Base-by-base conservation (phyloP, 2,888 invertebrate species). In the Eupithecia tripunctaria region DNA sequence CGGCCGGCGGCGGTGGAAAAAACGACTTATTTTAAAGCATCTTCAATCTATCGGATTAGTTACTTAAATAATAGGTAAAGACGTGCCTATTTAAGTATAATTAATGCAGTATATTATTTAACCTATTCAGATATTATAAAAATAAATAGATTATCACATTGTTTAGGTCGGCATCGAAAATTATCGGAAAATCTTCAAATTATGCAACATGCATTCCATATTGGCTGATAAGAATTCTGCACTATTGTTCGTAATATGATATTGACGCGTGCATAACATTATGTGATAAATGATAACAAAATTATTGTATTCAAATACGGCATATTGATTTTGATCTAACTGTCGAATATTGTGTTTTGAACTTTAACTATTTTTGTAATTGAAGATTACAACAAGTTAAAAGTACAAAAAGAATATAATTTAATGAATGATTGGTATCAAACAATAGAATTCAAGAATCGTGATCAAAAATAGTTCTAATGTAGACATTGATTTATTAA, bases 141-240 rank as follows among this genome's bases (percentile, higher is more conserved):
- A 56, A 25, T 25, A 25, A 25, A 56, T 56, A 10, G 3, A 21
- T 21, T n/a, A 2, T 47, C 21, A 51, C 25, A 60, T 60, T 15
- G 59, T 56, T 56, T 65, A 64, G 6, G 14, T 27, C 51, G 47
- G 47, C n/a, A 47, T 47, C n/a, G 60, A 68, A 62, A 47, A 63
- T 67, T 73, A 64, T 64, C 32, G 43, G 67, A 62, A 76, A 32
- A 70, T 76, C 70, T 21, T 38, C 27, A 51, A 73, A 76, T 78
- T 80, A 78, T 74, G 77, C 76, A 76, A 69, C 67, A 80, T 77
- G 75, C 74, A 79, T 75, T 70, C 73, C 81, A 76, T 81, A 84
- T 85, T 84, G 82, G 79, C 81, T 78, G 85, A 85, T 85, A 86
- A 85, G 77, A 80, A 79, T 80, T 78, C 71, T 84, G 82, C 83